These are phyloP conservation scores for Actinia tenebrosa DNA, from an alignment of 64 coral and sea anemone species.

Conservation along the genomic window DNA sequence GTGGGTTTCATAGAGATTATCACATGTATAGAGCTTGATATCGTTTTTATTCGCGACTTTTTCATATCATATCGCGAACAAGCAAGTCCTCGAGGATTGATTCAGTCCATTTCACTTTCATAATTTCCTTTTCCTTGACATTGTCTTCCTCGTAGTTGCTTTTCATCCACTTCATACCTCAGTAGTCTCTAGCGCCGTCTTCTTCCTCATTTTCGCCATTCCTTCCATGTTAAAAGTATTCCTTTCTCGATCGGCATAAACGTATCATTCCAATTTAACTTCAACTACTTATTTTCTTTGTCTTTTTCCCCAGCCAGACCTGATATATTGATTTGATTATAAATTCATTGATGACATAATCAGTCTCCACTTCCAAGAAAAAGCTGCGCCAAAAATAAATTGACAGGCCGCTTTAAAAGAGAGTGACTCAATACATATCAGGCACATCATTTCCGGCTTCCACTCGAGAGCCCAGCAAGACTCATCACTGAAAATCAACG, in stretches of 20 bases:
- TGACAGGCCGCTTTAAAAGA: background rate
- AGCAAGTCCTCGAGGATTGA: too few species aligned
- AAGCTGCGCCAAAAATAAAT: conserved; percentile 1
- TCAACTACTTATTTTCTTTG: background rate
- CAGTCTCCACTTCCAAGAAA: background rate
- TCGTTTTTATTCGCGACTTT: too few species aligned
- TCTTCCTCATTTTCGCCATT: too few species aligned
- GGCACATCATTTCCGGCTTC: background rate
- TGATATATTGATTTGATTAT: background rate
- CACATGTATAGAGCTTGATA: too few species aligned
- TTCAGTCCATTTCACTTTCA: background rate
- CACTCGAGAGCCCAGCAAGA: background rate
- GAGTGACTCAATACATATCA: background rate
- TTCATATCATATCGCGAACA: too few species aligned
- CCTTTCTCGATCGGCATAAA: too few species aligned
- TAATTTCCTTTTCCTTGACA: background rate
- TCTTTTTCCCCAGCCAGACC: background rate
- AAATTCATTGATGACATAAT: background rate
- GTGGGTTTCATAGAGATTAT: too few species aligned
- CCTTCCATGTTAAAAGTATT: too few species aligned
- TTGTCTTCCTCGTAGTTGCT: background rate
- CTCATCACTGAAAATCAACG: background rate
- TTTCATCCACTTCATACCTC: background rate
- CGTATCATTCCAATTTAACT: background rate
- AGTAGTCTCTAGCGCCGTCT: too few species aligned